Conservation (phyloP, 2,888 invertebrate species). For the Charanyca ferruginea region DNA sequence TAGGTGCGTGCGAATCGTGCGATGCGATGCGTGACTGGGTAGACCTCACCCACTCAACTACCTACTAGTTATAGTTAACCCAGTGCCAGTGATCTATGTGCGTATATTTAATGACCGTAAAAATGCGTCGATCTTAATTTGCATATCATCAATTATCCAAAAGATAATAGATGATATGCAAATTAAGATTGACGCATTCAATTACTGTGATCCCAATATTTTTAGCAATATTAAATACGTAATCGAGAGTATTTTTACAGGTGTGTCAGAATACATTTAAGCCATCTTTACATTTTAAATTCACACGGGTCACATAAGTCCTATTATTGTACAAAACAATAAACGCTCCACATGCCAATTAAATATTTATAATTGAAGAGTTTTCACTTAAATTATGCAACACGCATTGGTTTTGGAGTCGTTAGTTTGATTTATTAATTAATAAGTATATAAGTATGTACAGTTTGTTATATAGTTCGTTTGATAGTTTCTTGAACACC, state of each 20-base stretch:
- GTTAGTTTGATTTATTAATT: slow-evolving; percentile 11
- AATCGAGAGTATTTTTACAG: not conserved
- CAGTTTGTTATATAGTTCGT: not conserved
- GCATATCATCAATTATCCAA: not conserved
- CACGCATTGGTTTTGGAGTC: not conserved
- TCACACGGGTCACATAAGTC: not conserved
- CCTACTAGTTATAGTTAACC: not conserved
- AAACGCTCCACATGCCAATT: slow-evolving; percentile 11
- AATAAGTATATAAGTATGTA: no score
- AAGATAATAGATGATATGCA: not conserved
- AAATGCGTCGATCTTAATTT: not conserved
- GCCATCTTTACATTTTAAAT: not conserved
- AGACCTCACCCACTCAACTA: not conserved
- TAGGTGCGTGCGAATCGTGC: no score
- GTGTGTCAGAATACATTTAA: not conserved
- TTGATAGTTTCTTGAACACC: not conserved
- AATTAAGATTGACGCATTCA: not conserved
- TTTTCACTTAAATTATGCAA: not conserved
- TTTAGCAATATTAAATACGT: not conserved
- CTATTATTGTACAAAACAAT: slow-evolving; percentile 8
- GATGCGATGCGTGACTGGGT: not conserved
- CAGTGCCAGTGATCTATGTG: not conserved
- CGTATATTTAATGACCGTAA: not conserved
- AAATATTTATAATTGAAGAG: slow-evolving; percentile 18
- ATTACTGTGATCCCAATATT: not conserved